phyloP scores from a whole-genome alignment of 2,797 vertebrate genomes.

The Acrossocheilus wenchowensis region DNA sequence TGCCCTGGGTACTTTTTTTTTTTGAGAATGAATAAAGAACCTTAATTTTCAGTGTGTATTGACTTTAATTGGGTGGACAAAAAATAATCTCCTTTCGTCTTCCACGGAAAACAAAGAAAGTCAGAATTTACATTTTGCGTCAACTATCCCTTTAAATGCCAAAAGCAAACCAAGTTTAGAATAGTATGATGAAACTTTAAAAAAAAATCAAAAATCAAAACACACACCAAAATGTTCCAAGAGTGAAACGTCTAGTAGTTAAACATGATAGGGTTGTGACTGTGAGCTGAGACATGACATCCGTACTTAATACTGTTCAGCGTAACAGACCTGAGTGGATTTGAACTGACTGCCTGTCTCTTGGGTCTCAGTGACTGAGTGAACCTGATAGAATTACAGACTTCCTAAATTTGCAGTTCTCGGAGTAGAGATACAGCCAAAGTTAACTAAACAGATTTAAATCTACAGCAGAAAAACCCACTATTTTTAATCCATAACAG shows the following conservation, averaged over 20 bases:
- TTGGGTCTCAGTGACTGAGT: slow-evolving; percentile 19
- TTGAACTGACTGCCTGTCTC: not conserved
- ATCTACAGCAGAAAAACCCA: not conserved
- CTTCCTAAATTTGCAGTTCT: slow-evolving; percentile 38
- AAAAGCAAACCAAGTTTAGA: not conserved
- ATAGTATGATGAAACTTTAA: not conserved
- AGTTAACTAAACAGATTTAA: slow-evolving; percentile 22
- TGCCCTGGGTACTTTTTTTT: not conserved
- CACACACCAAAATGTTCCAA: not conserved
- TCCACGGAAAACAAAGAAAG: not conserved
- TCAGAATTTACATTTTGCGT: not conserved
- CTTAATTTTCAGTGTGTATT: not conserved
- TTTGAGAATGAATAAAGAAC: not conserved
- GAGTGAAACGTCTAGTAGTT: not conserved
- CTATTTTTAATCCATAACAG: slow-evolving; percentile 18
- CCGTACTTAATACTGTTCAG: not conserved
- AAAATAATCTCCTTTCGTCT: not conserved
- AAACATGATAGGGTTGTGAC: slow-evolving; percentile 27
- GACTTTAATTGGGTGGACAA: not conserved
- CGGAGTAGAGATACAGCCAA: slow-evolving; percentile 9
- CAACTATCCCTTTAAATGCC: not conserved
- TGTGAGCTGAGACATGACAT: slow-evolving; percentile 27
- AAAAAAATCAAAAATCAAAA: not conserved
- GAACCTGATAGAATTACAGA: slow-evolving; percentile 42
- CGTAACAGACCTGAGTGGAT: slow-evolving; percentile 30